Evolutionary conservation across 2,888 invertebrate genomes (phyloP).

Genomic region (Acleris laterana): DNA sequence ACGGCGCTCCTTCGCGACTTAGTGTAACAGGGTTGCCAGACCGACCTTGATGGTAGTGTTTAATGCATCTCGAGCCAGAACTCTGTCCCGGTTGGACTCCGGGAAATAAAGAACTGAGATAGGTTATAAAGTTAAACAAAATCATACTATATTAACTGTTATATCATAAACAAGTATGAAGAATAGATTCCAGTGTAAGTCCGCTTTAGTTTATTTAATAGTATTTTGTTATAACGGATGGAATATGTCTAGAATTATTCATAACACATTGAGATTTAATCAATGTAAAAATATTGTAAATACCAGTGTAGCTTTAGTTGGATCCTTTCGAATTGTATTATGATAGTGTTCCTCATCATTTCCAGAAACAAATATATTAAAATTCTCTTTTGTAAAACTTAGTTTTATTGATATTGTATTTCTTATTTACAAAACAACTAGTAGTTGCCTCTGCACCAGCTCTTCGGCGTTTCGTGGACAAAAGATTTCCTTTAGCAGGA

Average conservation of each 20-base stretch:
- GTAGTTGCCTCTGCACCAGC: no score
- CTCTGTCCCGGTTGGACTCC: conserved; percentile 19
- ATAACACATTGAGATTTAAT: conserved; percentile 41
- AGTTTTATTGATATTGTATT: conserved; percentile 55
- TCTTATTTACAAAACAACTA: not conserved
- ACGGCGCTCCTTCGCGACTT: conserved; percentile 17
- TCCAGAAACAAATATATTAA: conserved; percentile 75
- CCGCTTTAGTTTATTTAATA: conserved; percentile 38
- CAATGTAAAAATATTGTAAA: conserved; percentile 68
- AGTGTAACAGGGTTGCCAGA: conserved; percentile 27
- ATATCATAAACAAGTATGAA: conserved; percentile 36
- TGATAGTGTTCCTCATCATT: conserved; percentile 69
- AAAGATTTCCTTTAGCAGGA: no score
- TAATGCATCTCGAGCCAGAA: conserved; percentile 20
- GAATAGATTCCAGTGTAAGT: conserved; percentile 36
- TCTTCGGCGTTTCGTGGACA: no score
- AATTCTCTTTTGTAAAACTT: conserved; percentile 68
- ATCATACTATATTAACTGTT: conserved; percentile 35
- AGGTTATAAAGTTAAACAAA: conserved; percentile 30
- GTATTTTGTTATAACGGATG: conserved; percentile 37
- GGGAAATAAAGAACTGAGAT: conserved; percentile 33
- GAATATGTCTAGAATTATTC: conserved; percentile 39
- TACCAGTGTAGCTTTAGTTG: conserved; percentile 69
- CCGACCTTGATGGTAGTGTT: conserved; percentile 28
- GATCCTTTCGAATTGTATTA: conserved; percentile 70